Conservation (phyloP, 1,140 invertebrate genomes). For the Drosophila asahinai region DNA sequence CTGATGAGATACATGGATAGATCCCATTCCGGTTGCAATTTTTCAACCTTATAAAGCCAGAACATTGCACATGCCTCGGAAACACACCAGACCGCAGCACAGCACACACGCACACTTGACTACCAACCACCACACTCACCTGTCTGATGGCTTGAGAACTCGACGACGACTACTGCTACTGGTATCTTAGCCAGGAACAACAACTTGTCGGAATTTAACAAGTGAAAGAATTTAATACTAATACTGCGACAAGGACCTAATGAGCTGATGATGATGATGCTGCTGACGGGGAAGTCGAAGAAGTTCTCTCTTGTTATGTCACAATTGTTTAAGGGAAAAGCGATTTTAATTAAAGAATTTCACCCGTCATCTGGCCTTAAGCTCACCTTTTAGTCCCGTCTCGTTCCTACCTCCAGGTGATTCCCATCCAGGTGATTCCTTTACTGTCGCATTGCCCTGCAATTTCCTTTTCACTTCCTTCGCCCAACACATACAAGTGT, state of each 20-base stretch:
- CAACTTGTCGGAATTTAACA: conserved; percentile 46
- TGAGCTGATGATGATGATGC: conserved; percentile 43
- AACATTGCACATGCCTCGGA: conserved; percentile 52
- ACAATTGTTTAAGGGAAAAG: conserved; percentile 62
- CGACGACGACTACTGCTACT: conserved; percentile 8
- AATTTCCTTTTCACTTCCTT: conserved; percentile 52
- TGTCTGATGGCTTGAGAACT: conserved; percentile 48
- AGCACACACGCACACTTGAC: conserved; percentile 28
- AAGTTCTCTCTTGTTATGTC: conserved; percentile 49
- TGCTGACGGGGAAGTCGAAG: conserved; percentile 15
- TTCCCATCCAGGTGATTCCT: conserved; percentile 12
- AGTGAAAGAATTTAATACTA: conserved; percentile 77
- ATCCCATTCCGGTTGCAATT: conserved; percentile 75
- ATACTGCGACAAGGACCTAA: conserved; percentile 49
- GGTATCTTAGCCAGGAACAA: conserved; percentile 22
- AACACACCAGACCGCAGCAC: conserved; percentile 9
- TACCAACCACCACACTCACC: conserved; percentile 10
- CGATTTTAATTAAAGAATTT: conserved; percentile 79
- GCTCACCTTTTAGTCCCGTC: conserved; percentile 1
- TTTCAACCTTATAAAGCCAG: conserved; percentile 73
- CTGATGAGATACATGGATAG: conserved; percentile 32
- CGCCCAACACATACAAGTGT: conserved; percentile 24
- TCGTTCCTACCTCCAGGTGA: conserved; percentile 1
- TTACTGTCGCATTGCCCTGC: conserved; percentile 30
- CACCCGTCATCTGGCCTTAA: conserved; percentile 19